These are phyloP conservation scores for Sarcophaga carnaria DNA, from an alignment of 2,888 invertebrate genomes.

Conservation along the genomic window DNA sequence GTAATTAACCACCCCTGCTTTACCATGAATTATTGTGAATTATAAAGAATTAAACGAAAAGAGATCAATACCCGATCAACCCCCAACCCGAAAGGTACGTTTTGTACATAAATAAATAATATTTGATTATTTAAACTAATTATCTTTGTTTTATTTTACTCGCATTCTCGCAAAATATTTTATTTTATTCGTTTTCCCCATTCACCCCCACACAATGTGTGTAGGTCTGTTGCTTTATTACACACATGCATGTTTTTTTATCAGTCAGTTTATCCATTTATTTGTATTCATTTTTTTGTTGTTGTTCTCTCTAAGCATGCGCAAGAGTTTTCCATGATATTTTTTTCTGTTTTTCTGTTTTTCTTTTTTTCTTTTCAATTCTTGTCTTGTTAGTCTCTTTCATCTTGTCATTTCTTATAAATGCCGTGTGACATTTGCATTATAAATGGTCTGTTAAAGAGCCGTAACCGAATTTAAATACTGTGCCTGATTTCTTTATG, in stretches of 20 bases:
- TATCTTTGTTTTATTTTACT: no score
- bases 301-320: slow-evolving; percentile 48
- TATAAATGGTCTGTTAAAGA: slow-evolving; percentile 63
- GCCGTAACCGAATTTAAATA: slow-evolving; percentile 54
- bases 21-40: no score
- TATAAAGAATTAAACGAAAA: no score
- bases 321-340: background rate
- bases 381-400: background rate
- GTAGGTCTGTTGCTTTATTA: slow-evolving; percentile 19
- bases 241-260: no score
- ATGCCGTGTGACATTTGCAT: slow-evolving; percentile 62
- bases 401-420: slow-evolving; percentile 23
- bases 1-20: no score
- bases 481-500: background rate
- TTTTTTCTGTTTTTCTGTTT: background rate
- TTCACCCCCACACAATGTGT: no score
- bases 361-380: background rate
- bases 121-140: no score
- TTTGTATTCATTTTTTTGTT: slow-evolving; percentile 20
- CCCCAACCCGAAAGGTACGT: no score
- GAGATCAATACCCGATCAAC: no score
- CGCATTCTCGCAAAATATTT: no score
- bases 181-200: no score
- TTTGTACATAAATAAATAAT: no score
- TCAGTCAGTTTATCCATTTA: background rate